Conservation (phyloP, 2,888 invertebrate genomes). For the Drosophila atroscutellata region DNA sequence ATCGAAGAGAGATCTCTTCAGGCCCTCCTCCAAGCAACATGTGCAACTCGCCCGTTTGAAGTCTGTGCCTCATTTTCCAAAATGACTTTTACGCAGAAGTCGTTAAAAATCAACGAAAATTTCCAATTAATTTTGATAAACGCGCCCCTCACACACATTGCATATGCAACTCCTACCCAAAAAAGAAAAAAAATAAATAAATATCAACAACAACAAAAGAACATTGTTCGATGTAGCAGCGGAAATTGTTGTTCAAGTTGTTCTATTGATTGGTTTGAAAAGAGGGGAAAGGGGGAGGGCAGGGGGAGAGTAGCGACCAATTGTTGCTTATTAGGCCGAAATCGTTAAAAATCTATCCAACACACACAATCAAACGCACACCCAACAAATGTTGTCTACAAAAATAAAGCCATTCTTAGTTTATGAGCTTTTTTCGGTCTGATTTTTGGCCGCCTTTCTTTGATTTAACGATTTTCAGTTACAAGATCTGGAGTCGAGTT, state of each 20-base stretch:
- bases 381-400: conserved; percentile 36
- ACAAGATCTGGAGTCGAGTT: conserved; percentile 55
- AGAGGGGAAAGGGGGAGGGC: background rate
- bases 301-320: conserved; percentile 38
- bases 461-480: conserved; percentile 58
- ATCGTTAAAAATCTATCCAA: conserved; percentile 65
- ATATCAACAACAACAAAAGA: conserved; percentile 22
- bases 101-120: conserved; percentile 76
- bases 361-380: conserved; percentile 7
- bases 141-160: conserved; percentile 47
- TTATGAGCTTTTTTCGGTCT: conserved; percentile 48
- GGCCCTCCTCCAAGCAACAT: conserved; percentile 56
- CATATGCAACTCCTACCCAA: conserved; percentile 36
- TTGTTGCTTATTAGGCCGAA: conserved; percentile 74
- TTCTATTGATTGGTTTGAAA: conserved; percentile 51
- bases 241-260: conserved; percentile 64
- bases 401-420: conserved; percentile 69
- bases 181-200: conserved; percentile 15
- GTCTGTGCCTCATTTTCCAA: conserved; percentile 57
- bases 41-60: conserved; percentile 65
- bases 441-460: conserved; percentile 53
- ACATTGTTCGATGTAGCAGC: conserved; percentile 38
- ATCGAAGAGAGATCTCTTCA: conserved; percentile 43
- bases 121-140: conserved; percentile 80
- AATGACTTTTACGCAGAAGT: conserved; percentile 77